phyloP scores from a whole-genome alignment of 2,113 vertebrate genomes.

The Aphyosemion australe region DNA sequence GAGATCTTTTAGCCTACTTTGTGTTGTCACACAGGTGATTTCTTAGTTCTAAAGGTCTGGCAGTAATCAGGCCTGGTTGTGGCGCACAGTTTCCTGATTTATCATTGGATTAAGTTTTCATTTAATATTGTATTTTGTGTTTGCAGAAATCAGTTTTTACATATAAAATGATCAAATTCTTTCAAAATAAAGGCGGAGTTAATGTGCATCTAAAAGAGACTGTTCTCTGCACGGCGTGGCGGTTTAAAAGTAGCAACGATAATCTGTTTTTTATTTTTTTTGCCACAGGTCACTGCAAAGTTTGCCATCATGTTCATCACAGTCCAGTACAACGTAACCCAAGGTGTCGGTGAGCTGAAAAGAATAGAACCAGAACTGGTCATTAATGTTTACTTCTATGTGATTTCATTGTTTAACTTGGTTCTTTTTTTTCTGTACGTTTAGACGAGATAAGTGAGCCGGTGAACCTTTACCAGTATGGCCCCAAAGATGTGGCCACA shows the following conservation, averaged over 20 bases:
- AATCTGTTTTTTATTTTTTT: slow-evolving; percentile 13
- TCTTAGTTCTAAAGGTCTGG: too few relatives aligned
- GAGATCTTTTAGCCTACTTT: too few relatives aligned
- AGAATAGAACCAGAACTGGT: not conserved
- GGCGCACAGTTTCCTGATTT: too few relatives aligned
- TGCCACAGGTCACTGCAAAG: slow-evolving; percentile 81
- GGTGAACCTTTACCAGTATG: slow-evolving; percentile 81
- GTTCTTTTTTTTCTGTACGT: not conserved
- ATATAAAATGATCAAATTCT: too few relatives aligned
- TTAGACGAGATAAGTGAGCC: slow-evolving; percentile 79
- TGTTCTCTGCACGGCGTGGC: too few relatives aligned
- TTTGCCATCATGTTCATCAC: slow-evolving; percentile 84
- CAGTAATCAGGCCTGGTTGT: too few relatives aligned
- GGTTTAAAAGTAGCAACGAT: not conserved
- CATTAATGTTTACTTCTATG: not conserved
- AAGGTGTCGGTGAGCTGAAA: slow-evolving; percentile 73
- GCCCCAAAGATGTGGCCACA: slow-evolving; percentile 84
- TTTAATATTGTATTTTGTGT: too few relatives aligned
- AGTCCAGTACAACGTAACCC: slow-evolving; percentile 87
- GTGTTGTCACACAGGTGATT: too few relatives aligned
- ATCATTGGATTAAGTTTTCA: too few relatives aligned
- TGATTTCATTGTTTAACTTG: not conserved
- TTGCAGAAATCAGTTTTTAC: too few relatives aligned
- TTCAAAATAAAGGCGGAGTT: too few relatives aligned
- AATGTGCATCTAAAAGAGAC: too few relatives aligned